Evolutionary conservation across 1,140 invertebrate species (phyloP), one percentile per base, ranked within the genome.

Genomic region (Nylanderia fulva): DNA sequence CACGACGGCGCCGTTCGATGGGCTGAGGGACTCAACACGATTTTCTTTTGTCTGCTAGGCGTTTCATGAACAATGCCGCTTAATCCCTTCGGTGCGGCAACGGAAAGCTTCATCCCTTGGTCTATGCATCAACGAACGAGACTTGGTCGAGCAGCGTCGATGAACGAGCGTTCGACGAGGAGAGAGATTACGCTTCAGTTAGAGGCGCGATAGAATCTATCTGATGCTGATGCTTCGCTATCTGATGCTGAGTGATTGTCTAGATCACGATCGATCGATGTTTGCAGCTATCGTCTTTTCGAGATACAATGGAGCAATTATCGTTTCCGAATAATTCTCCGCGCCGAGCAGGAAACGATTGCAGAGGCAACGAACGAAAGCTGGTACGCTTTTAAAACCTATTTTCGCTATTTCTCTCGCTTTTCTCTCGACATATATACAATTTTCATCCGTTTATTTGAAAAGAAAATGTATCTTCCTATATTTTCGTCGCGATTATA

Each of bases 31-130:
- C 45, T 56, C 61, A 71, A 83, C 60, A 77, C 87, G 85, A 90
- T 86, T 86, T 91, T 91, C 88, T 87, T 90, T 91, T 91, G 87
- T 91, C 90, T 75, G 84, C 74, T 27, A 64, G 79, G 72, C 84
- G 84, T 86, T 86, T 84, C 75, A 48, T 54, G 63, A 66, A 90
- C 87, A 85, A 90, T 90, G 61, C 79, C 72, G 64, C 75, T 90
- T 79, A 87, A 89, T 85, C 85, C 58, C 85, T 66, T 58, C 68
- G 72, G 77, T 64, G 63, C 39, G 64, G 61, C 85, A 56, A 63
- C 79, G 82, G 85, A 39, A 64, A 71, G 64, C 60, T 76, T 36
- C 56, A 75, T 58, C 27, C 48, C 74, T 66, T 79, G 61, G 52
- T 45, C 61, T 76, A 24, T 84, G 42, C 80, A 42, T 36, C 21